Base-by-base conservation (phyloP, 1,140 invertebrate species). In the Zaprionus tsacasi region DNA sequence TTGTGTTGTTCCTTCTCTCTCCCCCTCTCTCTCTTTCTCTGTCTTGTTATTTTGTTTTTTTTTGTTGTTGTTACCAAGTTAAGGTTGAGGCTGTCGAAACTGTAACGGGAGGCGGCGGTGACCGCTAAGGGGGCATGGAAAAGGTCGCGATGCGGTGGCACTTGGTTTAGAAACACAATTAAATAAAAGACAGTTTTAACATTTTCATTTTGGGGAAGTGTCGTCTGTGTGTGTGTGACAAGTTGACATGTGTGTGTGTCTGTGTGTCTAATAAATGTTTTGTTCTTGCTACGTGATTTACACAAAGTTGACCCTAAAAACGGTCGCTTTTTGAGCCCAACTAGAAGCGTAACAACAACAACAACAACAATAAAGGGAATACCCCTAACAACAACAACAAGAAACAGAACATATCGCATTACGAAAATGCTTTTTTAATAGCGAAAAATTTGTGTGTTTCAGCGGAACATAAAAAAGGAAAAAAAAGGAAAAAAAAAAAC, bases 151-250 rank as follows among this genome's bases (percentile, higher is more conserved):
- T 21, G 21, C 21, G 21, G 21, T 74, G 15, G 57, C 69, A 82
- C 72, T 88, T 87, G 82, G 82, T 77, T 87, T 87, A 87, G 82
- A 87, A 87, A 87, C 82, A 87, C 82, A 87, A 87, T 88, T 87
- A 88, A 87, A 87, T 21, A 67, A 15, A n/a, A 45, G 61, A 71
- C 52, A 65, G 60, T 63, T 58, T 60, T 71, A 54, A 25, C 45
- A 50, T 50, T 50, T 50, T 50, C 45, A 50, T 50, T 50, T 50
- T 50, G 45, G 17, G 1, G 10, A 50, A 25, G 57, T 59, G 17
- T 25, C n/a, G n/a, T n/a, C n/a, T n/a, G n/a, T n/a, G 21, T 21
- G 21, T 2, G 70, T 70, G 54, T 71, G 55, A 13, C 40, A 43
- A n/a, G 40, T 43, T 13, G 38, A 59, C 61, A 8, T 21, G 56